Conservation (phyloP, 2,888 invertebrate genomes). For the Monopis laevigella region DNA sequence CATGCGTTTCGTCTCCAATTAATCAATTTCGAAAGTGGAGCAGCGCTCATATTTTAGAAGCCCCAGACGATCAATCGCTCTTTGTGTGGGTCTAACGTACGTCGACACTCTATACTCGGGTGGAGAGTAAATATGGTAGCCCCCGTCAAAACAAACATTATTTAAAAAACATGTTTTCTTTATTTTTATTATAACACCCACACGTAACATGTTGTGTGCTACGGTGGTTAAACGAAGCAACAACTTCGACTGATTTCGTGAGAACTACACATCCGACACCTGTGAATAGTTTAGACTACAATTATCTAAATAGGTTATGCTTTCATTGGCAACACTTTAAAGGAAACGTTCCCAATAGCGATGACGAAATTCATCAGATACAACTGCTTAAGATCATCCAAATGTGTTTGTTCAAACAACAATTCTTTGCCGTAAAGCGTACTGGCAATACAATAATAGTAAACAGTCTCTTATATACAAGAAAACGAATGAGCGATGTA, state of each 20-base stretch:
- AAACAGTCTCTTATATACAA: conserved; percentile 32
- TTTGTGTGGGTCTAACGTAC: conserved; percentile 58
- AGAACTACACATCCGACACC: neutral
- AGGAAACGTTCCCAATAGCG: neutral
- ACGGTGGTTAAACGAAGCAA: conserved; percentile 19
- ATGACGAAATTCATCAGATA: neutral
- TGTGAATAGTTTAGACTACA: neutral
- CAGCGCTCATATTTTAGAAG: conserved; percentile 48
- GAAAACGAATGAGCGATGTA: conserved; percentile 39
- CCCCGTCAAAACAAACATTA: conserved; percentile 58
- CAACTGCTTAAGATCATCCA: neutral
- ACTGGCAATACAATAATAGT: conserved; percentile 25
- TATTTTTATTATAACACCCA: conserved; percentile 55
- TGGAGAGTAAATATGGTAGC: conserved; percentile 43
- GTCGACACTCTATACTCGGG: conserved; percentile 38
- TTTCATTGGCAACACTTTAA: neutral
- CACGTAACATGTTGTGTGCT: conserved; percentile 35
- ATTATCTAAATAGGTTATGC: neutral
- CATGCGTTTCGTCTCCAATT: conserved; percentile 39
- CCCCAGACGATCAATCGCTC: conserved; percentile 48
- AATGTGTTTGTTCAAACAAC: conserved; percentile 6
- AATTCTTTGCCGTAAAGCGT: conserved; percentile 4
- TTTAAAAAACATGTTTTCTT: conserved; percentile 53
- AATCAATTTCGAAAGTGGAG: conserved; percentile 58
- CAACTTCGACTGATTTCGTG: conserved; percentile 1